A percentile compares a stretch with the other conserved stretches of the same genome.
Conservation (phyloP, 2,113 vertebrate species). For the Oryzias curvinotus region DNA sequence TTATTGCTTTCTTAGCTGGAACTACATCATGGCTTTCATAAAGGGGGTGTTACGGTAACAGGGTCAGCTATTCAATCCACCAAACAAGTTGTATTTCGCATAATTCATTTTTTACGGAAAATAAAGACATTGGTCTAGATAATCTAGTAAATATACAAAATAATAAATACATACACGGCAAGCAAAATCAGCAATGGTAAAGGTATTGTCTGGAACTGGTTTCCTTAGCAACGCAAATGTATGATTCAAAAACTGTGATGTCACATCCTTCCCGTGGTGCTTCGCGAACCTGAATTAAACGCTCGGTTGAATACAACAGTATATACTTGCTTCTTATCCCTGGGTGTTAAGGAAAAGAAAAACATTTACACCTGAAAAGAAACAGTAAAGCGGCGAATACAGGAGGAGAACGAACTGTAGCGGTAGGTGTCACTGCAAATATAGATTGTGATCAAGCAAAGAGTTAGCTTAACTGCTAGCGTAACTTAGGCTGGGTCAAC, state of each 20-base stretch:
- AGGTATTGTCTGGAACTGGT: conserved; percentile 27
- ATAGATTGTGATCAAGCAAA: conserved; percentile 41
- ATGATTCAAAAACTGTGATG: conserved; percentile 80
- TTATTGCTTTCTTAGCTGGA: too few relatives aligned
- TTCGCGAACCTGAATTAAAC: conserved; percentile 53
- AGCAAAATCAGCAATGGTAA: not conserved
- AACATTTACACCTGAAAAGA: not conserved
- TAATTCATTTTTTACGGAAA: too few relatives aligned
- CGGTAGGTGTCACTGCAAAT: conserved; percentile 32
- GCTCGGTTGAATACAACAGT: conserved; percentile 55
- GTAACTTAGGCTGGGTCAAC: conserved; percentile 3
- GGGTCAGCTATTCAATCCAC: too few relatives aligned
- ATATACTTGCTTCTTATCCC: conserved; percentile 20
- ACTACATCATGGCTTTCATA: too few relatives aligned
- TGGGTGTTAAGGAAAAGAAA: conserved; percentile 14
- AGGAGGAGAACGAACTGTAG: conserved; percentile 2
- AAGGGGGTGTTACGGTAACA: too few relatives aligned
- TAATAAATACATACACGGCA: too few relatives aligned
- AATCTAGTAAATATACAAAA: too few relatives aligned
- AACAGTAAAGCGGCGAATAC: not conserved
- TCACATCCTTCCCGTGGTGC: conserved; percentile 81
- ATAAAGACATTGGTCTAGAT: too few relatives aligned
- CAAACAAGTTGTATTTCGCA: too few relatives aligned
- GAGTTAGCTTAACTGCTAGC: conserved; percentile 51
- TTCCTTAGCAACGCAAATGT: conserved; percentile 73